Conservation (phyloP, 2,888 invertebrate genomes). For the Drosophila rellima region DNA sequence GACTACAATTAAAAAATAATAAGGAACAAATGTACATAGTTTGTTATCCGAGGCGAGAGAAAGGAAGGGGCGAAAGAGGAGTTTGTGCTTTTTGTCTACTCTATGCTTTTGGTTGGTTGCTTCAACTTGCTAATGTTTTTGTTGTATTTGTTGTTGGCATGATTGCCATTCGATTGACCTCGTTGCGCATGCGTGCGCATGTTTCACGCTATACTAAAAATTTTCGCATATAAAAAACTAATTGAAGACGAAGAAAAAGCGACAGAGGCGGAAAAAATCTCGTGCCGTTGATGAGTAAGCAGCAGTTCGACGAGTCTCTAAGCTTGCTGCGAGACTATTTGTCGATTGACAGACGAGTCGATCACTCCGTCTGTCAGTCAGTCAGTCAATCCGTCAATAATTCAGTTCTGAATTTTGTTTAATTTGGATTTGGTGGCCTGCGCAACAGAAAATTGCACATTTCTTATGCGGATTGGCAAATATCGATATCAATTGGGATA, state of each 20-base stretch:
- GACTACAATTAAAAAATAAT: no score
- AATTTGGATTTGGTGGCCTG: conserved; percentile 42
- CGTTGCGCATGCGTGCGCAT: conserved; percentile 82
- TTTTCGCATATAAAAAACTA: conserved; percentile 61
- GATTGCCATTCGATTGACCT: conserved; percentile 81
- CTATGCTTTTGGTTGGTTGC: conserved; percentile 30
- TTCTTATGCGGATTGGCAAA: conserved; percentile 59
- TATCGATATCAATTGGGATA: conserved; percentile 26
- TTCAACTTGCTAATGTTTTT: conserved; percentile 55
- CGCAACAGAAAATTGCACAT: conserved; percentile 66
- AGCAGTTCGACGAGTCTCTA: conserved; percentile 39
- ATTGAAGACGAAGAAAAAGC: conserved; percentile 23
- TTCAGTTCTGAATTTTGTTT: conserved; percentile 43
- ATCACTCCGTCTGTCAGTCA: conserved; percentile 6
- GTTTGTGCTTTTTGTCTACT: conserved; percentile 4
- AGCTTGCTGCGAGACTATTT: conserved; percentile 23
- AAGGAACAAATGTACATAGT: no score
- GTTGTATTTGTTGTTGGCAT: conserved; percentile 44
- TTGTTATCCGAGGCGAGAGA: neutral
- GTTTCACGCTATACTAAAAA: conserved; percentile 79
- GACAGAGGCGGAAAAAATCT: conserved; percentile 36
- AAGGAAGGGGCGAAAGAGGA: conserved; percentile 5
- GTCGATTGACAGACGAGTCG: conserved; percentile 39
- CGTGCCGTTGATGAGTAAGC: conserved; percentile 73
- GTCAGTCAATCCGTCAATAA: conserved; percentile 25